These are phyloP conservation scores for Sesia apiformis DNA, from an alignment of 2,888 invertebrate genomes.

Conservation along the genomic window DNA sequence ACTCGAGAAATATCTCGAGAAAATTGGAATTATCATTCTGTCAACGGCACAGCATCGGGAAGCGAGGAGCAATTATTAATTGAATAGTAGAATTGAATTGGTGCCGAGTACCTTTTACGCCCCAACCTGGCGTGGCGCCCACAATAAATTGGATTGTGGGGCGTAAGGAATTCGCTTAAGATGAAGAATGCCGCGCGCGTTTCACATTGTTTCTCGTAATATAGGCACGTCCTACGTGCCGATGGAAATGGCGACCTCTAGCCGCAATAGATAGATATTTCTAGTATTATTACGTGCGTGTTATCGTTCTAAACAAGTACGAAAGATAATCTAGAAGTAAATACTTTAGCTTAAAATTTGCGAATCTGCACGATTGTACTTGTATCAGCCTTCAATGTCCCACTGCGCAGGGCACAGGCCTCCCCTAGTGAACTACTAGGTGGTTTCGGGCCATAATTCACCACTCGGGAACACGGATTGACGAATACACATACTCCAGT, in stretches of 20 bases:
- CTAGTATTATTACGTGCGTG: no score
- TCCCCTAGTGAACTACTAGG: no score
- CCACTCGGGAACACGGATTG: no score
- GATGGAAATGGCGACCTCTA: conserved; percentile 12
- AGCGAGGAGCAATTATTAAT: conserved; percentile 40
- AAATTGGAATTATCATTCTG: conserved; percentile 36
- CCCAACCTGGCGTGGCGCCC: conserved; percentile 28
- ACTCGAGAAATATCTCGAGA: conserved; percentile 15
- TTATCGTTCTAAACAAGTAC: no score
- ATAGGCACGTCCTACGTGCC: conserved; percentile 8
- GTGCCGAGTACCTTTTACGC: conserved; percentile 39
- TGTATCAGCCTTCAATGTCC: no score
- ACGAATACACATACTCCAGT: no score
- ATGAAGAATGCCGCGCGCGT: background rate
- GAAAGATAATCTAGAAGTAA: no score
- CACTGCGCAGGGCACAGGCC: no score
- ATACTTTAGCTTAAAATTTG: no score
- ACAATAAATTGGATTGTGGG: conserved; percentile 40
- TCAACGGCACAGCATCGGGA: conserved; percentile 23
- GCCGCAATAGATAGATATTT: no score
- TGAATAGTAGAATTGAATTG: conserved; percentile 15
- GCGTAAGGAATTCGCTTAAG: conserved; percentile 42
- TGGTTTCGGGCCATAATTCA: no score
- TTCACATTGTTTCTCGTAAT: conserved; percentile 21
- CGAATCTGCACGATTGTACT: no score